phyloP scores from a whole-genome alignment of 2,888 invertebrate species.

The Eilema sororculum region DNA sequence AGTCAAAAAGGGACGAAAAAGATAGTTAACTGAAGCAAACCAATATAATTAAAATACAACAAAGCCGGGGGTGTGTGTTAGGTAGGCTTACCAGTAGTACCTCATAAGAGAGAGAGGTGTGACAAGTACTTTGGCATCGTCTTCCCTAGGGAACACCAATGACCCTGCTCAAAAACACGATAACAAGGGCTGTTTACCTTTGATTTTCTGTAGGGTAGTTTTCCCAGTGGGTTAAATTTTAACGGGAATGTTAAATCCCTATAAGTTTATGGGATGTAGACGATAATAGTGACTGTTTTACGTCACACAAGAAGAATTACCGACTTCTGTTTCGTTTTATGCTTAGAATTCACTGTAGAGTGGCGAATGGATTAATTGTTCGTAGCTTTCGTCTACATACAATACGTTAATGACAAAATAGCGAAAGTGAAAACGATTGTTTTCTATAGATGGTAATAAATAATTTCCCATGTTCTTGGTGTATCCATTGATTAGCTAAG shows the following conservation, averaged over 20 bases:
- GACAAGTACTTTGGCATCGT: background rate
- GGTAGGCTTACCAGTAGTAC: background rate
- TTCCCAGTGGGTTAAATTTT: background rate
- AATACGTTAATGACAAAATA: conserved; percentile 6
- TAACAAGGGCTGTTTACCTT: background rate
- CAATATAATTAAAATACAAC: background rate
- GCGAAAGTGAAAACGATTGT: conserved; percentile 6
- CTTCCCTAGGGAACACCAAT: background rate
- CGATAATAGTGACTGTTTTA: background rate
- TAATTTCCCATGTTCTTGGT: conserved; percentile 6
- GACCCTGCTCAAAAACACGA: background rate
- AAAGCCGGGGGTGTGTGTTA: background rate
- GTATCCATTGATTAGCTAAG: background rate
- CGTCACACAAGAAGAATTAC: background rate
- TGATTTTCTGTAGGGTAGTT: background rate
- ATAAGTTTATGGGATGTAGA: background rate
- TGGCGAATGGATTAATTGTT: background rate
- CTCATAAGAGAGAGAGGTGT: background rate
- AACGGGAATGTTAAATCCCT: background rate
- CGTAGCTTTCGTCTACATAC: conserved; percentile 5
- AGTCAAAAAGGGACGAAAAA: background rate
- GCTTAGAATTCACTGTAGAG: background rate
- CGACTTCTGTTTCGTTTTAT: background rate
- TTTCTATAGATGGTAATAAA: conserved; percentile 7
- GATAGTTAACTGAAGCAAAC: too few species aligned